These are phyloP conservation scores for Indicator maculatus DNA, from an alignment of 2,113 vertebrate genomes.

Conservation along the genomic window DNA sequence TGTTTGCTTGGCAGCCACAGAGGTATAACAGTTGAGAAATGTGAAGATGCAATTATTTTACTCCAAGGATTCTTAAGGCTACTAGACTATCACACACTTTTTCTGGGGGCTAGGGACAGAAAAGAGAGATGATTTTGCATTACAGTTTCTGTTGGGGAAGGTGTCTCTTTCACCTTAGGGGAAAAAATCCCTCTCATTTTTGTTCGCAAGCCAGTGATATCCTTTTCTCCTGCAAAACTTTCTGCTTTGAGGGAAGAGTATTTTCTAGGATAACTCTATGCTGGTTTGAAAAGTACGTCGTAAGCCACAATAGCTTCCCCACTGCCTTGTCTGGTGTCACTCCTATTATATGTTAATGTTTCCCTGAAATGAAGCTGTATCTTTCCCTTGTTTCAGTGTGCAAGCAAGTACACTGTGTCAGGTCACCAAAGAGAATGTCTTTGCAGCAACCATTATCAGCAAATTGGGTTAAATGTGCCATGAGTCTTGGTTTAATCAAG, in stretches of 20 bases:
- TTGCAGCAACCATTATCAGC: background rate
- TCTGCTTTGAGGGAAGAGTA: background rate
- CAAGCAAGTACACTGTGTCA: background rate
- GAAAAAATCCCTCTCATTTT: background rate
- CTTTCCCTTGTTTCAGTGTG: background rate
- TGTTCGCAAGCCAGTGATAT: background rate
- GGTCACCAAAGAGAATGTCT: background rate
- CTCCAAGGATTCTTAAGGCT: background rate
- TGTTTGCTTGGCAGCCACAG: background rate
- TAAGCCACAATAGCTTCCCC: background rate
- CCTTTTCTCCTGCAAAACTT: background rate
- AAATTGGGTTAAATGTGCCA: background rate
- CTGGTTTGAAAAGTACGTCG: background rate
- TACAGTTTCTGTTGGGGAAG: background rate
- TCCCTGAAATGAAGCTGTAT: background rate
- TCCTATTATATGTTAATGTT: background rate
- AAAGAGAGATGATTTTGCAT: background rate
- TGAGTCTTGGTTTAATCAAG: constrained; percentile 1
- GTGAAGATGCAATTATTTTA: background rate
- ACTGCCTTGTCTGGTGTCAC: background rate
- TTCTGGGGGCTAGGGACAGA: background rate
- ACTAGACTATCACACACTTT: background rate
- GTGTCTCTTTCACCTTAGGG: background rate
- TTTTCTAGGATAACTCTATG: background rate
- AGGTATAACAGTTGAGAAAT: background rate